These are phyloP conservation scores for Cathartes aura DNA, from an alignment of 2,113 vertebrate species.

Conservation along the genomic window DNA sequence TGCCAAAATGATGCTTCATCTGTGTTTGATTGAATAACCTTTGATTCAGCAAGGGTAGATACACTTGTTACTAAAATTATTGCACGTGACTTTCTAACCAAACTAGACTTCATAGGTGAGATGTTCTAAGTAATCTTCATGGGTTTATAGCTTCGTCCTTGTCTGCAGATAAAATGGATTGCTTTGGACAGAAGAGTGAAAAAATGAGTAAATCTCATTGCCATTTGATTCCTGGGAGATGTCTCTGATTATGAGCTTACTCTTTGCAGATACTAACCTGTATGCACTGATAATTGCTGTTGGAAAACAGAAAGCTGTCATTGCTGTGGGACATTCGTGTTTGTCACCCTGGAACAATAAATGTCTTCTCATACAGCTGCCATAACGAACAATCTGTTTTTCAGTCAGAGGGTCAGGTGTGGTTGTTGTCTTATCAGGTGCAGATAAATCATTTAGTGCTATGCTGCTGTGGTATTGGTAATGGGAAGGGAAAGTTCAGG, in stretches of 20 bases:
- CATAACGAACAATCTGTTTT: neutral
- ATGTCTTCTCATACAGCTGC: neutral
- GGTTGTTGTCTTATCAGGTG: neutral
- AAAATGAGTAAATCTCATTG: neutral
- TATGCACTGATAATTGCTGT: neutral
- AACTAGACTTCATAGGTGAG: neutral
- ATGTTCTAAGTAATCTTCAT: neutral
- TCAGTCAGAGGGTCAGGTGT: neutral
- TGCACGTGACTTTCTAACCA: neutral
- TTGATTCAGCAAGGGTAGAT: neutral
- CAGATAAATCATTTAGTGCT: neutral
- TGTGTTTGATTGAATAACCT: neutral
- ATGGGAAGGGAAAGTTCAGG: neutral
- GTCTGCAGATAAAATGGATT: neutral
- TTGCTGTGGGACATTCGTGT: neutral
- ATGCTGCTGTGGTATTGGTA: neutral
- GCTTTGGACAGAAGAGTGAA: neutral
- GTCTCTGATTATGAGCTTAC: neutral
- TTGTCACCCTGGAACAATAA: neutral
- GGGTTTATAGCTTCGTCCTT: neutral
- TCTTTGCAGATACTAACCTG: neutral
- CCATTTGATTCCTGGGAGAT: neutral
- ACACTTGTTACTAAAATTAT: neutral
- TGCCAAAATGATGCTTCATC: neutral
- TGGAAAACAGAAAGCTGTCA: neutral